Evolutionary conservation across 2,113 vertebrate genomes (phyloP).

Genomic region (Chionis minor): DNA sequence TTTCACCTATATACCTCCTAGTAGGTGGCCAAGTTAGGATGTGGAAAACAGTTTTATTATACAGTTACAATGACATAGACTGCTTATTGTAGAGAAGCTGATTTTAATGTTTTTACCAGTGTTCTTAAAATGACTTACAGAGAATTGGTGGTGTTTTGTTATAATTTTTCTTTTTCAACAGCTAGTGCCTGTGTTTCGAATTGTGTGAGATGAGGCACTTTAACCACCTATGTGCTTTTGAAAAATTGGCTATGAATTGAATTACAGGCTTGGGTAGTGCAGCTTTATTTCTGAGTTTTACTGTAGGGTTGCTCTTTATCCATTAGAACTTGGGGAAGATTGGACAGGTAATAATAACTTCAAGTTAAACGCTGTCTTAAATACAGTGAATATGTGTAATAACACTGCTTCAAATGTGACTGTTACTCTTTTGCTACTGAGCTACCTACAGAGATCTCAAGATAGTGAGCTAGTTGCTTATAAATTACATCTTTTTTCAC

Average conservation of each 20-base stretch:
- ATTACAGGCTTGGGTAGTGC: background rate
- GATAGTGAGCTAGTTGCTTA: background rate
- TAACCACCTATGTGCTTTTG: background rate
- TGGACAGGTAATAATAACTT: background rate
- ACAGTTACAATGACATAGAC: background rate
- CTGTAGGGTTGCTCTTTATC: background rate
- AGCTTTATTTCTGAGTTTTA: background rate
- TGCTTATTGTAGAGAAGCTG: background rate
- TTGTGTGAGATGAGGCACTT: background rate
- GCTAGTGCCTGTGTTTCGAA: background rate
- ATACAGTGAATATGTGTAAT: background rate
- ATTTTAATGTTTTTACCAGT: background rate
- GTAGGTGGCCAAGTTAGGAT: background rate
- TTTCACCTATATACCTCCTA: background rate
- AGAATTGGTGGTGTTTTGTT: background rate
- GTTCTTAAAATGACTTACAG: background rate
- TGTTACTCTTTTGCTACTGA: background rate
- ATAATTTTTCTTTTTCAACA: background rate
- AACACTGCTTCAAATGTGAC: background rate
- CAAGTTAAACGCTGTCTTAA: background rate
- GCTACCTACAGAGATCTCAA: background rate
- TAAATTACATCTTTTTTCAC: background rate
- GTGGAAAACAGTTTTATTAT: background rate
- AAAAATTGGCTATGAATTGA: background rate
- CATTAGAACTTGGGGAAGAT: background rate